Conservation (phyloP, 2,113 vertebrate genomes). For the Monopterus albus region DNA sequence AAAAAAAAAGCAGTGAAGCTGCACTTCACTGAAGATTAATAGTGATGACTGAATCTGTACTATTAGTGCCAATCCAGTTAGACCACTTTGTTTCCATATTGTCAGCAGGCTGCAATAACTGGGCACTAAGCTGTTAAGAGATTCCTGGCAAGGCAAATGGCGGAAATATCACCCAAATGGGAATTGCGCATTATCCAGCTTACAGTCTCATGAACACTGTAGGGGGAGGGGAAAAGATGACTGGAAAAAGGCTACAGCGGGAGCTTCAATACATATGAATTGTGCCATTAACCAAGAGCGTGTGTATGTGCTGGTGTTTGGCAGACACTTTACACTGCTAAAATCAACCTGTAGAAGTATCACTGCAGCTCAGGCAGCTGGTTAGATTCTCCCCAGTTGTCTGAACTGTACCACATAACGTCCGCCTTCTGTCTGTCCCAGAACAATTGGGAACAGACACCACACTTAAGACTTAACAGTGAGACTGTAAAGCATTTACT, state of each 20-base stretch:
- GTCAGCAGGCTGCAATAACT: slow-evolving; percentile 26
- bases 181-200: slow-evolving; percentile 56
- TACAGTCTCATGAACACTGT: slow-evolving; percentile 28
- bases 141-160: slow-evolving; percentile 41
- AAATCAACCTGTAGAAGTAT: slow-evolving; percentile 4
- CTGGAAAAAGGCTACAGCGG: slow-evolving; percentile 11
- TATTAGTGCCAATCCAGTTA: slow-evolving; percentile 10
- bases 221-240: slow-evolving; percentile 13
- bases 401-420: slow-evolving; percentile 7
- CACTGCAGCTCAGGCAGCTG: neutral
- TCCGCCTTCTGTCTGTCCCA: slow-evolving; percentile 4
- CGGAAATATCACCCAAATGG: slow-evolving; percentile 42
- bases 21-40: neutral
- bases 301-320: neutral
- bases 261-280: neutral
- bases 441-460: neutral
- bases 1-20: neutral
- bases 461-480: neutral
- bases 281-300: neutral
- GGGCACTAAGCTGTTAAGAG: slow-evolving; percentile 32
- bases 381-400: neutral
- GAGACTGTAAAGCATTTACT: neutral
- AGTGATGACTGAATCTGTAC: slow-evolving; percentile 1
- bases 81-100: slow-evolving; percentile 29
- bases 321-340: neutral